Conservation (phyloP, 2,113 vertebrate species). For the Sylvietta virens region DNA sequence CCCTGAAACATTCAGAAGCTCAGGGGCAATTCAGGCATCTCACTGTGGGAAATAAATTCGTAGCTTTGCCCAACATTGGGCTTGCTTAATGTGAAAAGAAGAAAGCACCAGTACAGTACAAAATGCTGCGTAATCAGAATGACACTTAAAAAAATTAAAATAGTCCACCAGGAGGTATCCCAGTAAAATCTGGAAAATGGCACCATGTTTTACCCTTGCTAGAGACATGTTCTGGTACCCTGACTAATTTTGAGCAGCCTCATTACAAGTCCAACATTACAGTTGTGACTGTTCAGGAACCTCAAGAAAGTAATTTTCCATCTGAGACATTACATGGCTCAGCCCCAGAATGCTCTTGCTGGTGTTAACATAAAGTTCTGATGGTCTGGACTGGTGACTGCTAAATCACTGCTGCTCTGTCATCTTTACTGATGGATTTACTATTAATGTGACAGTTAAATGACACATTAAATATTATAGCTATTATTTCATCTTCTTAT, state of each 20-base stretch:
- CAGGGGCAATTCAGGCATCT: neutral
- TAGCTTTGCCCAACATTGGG: neutral
- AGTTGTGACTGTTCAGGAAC: neutral
- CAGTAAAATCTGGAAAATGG: neutral
- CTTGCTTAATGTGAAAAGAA: neutral
- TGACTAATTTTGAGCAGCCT: neutral
- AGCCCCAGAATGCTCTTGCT: neutral
- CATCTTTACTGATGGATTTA: conserved; percentile 18
- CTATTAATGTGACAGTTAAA: conserved; percentile 14
- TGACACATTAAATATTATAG: conserved; percentile 31
- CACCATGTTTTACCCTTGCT: neutral
- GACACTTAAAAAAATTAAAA: neutral
- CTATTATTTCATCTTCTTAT: conserved; percentile 19
- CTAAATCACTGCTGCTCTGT: neutral
- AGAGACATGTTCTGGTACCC: neutral
- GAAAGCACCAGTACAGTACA: neutral
- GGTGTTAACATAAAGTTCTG: neutral
- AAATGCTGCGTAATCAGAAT: neutral
- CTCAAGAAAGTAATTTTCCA: neutral
- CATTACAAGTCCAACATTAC: neutral
- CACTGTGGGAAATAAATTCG: neutral
- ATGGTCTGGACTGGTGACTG: neutral
- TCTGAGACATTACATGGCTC: neutral
- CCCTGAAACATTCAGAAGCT: neutral
- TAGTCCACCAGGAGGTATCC: neutral